Evolutionary conservation across 2,113 vertebrate species (phyloP), one percentile per base, ranked within the genome.

Genomic region (Campylomormyrus tamandua): DNA sequence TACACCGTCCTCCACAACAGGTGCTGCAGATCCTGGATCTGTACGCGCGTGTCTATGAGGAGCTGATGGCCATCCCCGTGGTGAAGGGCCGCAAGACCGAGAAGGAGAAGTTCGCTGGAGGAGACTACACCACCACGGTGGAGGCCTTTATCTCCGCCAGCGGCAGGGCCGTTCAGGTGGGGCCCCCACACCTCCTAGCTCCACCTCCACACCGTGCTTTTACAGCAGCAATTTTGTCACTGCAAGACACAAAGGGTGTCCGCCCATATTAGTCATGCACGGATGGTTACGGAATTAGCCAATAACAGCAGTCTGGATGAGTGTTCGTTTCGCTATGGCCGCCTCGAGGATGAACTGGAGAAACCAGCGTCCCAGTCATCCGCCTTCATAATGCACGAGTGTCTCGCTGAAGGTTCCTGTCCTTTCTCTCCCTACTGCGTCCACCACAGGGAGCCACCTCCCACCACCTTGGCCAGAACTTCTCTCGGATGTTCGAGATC

Each of bases 21-120:
- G 98, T 99, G 58, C 90, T 99, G 89, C 97, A 98, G 94, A 99
- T 99, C 93, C 96, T 99, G 93, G 97, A 99, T 92, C 93, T 99
- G 42, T 99, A 99, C 17, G 96, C 97, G 91, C 95, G 91, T 52
- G 96, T 99, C 13, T 99, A 99, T 1, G 98, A 99, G 92, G 98
- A 99, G 89, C 97, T 99, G 90, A 95, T 99, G 95, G 98, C 98
- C 88, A 97, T 99, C 91, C 98, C 98, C 13, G 97, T 99, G 90
- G 98, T 99, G 83, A 99, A 97, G 92, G 98, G 98, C 90, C 97
- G 94, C 90, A 99, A 99, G 93, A 99, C 98, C 0, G 98, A 99
- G 92, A 99, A 99, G 93, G 98, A 99, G 92, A 99, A 99, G 89
- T 99, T 99, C 91, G 98, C 98, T 24, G 98, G 98, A 13, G 98